Evolutionary conservation across 2,888 invertebrate genomes (phyloP).

Genomic region (Malthinus seriepunctatus): DNA sequence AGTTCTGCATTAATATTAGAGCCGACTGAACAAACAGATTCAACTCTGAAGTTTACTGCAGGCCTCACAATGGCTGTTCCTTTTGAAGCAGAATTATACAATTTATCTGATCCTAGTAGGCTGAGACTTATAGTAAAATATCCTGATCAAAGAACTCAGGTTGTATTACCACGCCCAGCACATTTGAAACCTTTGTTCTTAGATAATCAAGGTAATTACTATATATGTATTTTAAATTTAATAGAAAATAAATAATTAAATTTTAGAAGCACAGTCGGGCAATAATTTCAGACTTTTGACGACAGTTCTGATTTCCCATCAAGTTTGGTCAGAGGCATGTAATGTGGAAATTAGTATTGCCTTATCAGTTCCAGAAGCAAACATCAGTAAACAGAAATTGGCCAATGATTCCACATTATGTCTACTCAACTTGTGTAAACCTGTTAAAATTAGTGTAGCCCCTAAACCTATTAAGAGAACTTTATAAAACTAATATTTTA

Average conservation of each 20-base stretch:
- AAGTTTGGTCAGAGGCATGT: constrained; percentile 91
- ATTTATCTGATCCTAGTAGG: constrained; percentile 72
- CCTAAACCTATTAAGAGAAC: constrained; percentile 84
- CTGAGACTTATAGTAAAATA: constrained; percentile 86
- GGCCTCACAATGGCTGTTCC: constrained; percentile 87
- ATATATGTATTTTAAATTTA: constrained; percentile 3
- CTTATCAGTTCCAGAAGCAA: constrained; percentile 69
- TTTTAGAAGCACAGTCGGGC: constrained; percentile 59
- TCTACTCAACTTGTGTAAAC: constrained; percentile 80
- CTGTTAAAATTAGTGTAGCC: constrained; percentile 83
- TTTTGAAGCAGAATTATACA: constrained; percentile 83
- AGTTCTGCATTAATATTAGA: constrained; percentile 82
- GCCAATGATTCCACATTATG: constrained; percentile 57
- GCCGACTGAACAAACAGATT: constrained; percentile 79
- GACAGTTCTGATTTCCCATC: constrained; percentile 86
- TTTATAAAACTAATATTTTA: constrained; percentile 36
- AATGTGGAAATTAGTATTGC: constrained; percentile 86
- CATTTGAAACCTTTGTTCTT: constrained; percentile 73
- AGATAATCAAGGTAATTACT: constrained; percentile 53
- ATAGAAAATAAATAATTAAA: constrained; percentile 2
- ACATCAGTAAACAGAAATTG: constrained; percentile 53
- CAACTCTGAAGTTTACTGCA: constrained; percentile 87
- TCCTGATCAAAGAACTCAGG: constrained; percentile 87
- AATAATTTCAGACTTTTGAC: constrained; percentile 75
- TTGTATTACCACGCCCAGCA: constrained; percentile 76